Evolutionary conservation across 1,140 invertebrate species (phyloP).

Genomic region (Pseudomyrmex pallidus): DNA sequence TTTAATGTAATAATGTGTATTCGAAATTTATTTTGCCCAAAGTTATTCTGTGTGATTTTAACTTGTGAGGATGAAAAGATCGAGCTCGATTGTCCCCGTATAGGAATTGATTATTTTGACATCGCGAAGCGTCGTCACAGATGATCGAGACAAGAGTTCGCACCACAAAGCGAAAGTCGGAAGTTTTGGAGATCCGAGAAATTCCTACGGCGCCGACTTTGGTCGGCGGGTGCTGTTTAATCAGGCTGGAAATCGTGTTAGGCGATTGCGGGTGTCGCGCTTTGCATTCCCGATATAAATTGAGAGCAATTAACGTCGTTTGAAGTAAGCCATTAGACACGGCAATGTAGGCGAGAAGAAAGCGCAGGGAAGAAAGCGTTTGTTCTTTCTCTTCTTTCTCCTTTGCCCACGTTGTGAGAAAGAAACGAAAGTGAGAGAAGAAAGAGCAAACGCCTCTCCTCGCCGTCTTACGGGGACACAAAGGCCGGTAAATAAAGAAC

Average conservation of each 20-base stretch:
- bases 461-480: slow-evolving; percentile 22
- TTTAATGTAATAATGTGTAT: neutral
- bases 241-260: slow-evolving; percentile 58
- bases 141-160: slow-evolving; percentile 29
- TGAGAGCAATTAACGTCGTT: slow-evolving; percentile 67
- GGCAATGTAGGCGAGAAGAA: slow-evolving; percentile 42
- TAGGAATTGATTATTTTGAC: neutral
- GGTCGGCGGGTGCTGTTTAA: slow-evolving; percentile 41
- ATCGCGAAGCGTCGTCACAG: neutral
- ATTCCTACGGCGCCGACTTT: slow-evolving; percentile 19
- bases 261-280: slow-evolving; percentile 46
- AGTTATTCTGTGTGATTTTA: neutral
- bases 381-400: too few species aligned
- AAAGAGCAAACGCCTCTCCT: slow-evolving; percentile 2
- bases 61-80: neutral
- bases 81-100: neutral
- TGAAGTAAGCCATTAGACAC: slow-evolving; percentile 54
- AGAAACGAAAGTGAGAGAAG: neutral
- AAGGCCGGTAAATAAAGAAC: slow-evolving; percentile 29
- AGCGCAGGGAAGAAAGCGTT: neutral
- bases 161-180: slow-evolving; percentile 36
- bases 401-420: neutral
- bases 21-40: neutral
- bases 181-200: slow-evolving; percentile 27
- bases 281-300: slow-evolving; percentile 67